Evolutionary conservation across 2,797 vertebrate genomes (phyloP).

Genomic region (Phrynocephalus forsythii): DNA sequence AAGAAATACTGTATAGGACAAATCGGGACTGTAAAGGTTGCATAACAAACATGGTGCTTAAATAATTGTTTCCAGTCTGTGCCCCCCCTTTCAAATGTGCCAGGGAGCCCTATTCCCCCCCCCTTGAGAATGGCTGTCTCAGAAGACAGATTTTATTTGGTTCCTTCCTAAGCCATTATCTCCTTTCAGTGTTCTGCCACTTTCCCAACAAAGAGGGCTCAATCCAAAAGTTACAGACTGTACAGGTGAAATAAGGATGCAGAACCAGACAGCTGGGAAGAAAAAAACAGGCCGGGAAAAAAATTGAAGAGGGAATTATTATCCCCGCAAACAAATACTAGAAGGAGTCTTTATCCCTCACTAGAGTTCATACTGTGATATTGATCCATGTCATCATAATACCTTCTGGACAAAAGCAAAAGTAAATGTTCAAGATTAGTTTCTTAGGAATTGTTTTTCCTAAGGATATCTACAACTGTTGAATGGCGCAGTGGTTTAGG

Average conservation of each 20-base stretch:
- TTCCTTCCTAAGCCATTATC: not conserved
- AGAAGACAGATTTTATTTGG: conserved; percentile 4
- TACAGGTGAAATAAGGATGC: not conserved
- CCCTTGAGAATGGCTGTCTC: not conserved
- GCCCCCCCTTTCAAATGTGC: too few relatives aligned
- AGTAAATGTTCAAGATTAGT: not conserved
- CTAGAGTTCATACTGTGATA: not conserved
- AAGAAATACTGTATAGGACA: too few relatives aligned
- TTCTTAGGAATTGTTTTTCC: conserved; percentile 4
- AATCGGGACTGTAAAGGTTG: too few relatives aligned
- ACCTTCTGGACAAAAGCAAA: not conserved
- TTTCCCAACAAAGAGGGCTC: not conserved
- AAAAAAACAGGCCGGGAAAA: not conserved
- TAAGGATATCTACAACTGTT: too few relatives aligned
- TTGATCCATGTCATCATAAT: not conserved
- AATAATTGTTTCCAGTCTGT: too few relatives aligned
- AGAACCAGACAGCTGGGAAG: not conserved
- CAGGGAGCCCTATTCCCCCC: too few relatives aligned
- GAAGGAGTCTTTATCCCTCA: not conserved
- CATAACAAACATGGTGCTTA: too few relatives aligned
- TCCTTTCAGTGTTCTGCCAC: not conserved
- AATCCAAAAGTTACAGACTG: not conserved
- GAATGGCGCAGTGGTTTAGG: too few relatives aligned
- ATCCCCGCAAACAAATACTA: not conserved
- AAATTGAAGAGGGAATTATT: not conserved